Base-by-base conservation (phyloP, 2,888 invertebrate genomes). In the Apeira syringaria region DNA sequence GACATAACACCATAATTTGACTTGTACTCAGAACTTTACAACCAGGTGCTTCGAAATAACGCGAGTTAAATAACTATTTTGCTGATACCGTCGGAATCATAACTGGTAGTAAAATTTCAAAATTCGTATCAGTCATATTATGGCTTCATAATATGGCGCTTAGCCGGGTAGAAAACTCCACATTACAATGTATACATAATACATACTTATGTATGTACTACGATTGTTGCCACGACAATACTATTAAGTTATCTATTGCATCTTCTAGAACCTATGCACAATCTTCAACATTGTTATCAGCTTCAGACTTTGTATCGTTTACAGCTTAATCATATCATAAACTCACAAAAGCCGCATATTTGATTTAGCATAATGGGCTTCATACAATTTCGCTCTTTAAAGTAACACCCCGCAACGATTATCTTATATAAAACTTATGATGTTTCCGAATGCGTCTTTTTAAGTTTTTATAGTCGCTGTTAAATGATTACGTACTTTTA, bases 311-410 rank as follows among this genome's bases (percentile, higher is more conserved):
- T 56, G 51, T 50, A 40, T 50, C 24, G 7, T 53, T 50, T 50
- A 57, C 46, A 48, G 38, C 47, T 39, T 48, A 50, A 54, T 54
- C 36, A 47, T 46, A 39, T 50, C 46, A 40, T 55, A 50, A 51
- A 54, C 29, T 44, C 38, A 33, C 28, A 25, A 28, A 13, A 33
- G 43, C 39, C 27, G 37, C 47, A 55, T 55, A 53, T 52, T 58
- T 53, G 50, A 50, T 56, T 53, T 52, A 50, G 51, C 53, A 35
- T 50, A 53, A 56, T 53, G 53, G 46, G 43, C 27, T 46, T 41
- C 35, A 53, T 56, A 56, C 52, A 58, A 48, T 43, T 36, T 48
- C 31, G 26, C 29, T 50, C 40, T 18, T 51, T 44, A 38, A 40
- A 38, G 44, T 46, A 43, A 39, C 45, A 44, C 44, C 25, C 47